Conservation (phyloP, 1,140 invertebrate genomes). For the Zaprionus africanus region DNA sequence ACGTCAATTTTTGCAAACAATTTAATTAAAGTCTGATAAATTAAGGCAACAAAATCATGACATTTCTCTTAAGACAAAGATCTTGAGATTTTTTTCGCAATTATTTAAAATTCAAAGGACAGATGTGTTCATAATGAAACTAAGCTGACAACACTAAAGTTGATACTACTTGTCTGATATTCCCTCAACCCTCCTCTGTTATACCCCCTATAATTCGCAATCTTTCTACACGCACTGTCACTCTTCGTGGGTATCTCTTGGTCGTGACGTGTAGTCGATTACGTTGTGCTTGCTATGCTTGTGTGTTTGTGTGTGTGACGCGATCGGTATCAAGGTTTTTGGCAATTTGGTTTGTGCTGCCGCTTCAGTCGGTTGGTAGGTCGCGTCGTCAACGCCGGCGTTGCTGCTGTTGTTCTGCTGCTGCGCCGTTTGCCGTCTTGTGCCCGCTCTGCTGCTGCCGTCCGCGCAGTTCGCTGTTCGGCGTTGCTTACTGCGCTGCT, state of each 20-base stretch:
- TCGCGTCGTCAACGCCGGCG: conserved; percentile 71
- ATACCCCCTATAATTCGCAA: not conserved
- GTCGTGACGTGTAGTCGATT: conserved; percentile 5
- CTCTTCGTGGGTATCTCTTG: conserved; percentile 27
- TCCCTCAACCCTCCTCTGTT: too few relatives aligned
- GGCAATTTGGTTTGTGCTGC: conserved; percentile 83
- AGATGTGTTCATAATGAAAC: too few relatives aligned
- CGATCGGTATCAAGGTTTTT: conserved; percentile 84
- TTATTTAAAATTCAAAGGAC: too few relatives aligned
- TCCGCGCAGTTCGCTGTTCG: not conserved
- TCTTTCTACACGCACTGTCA: not conserved
- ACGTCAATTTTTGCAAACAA: too few relatives aligned
- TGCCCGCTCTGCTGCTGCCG: conserved; percentile 8
- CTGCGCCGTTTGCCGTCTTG: conserved; percentile 35
- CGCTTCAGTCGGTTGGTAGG: conserved; percentile 81
- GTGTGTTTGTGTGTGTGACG: conserved; percentile 47
- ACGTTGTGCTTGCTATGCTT: conserved; percentile 6
- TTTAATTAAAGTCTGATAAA: too few relatives aligned
- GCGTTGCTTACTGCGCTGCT: conserved; percentile 47
- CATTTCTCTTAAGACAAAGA: too few relatives aligned
- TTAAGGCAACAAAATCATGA: too few relatives aligned
- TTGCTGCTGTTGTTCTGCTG: conserved; percentile 55
- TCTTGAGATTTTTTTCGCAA: too few relatives aligned
- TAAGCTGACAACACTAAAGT: too few relatives aligned
- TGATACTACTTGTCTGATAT: too few relatives aligned